A percentile compares a stretch with the other conserved stretches of the same genome.
These are phyloP conservation scores for Nomada ruficornis DNA, from an alignment of 2,888 invertebrate species.

Conservation along the genomic window DNA sequence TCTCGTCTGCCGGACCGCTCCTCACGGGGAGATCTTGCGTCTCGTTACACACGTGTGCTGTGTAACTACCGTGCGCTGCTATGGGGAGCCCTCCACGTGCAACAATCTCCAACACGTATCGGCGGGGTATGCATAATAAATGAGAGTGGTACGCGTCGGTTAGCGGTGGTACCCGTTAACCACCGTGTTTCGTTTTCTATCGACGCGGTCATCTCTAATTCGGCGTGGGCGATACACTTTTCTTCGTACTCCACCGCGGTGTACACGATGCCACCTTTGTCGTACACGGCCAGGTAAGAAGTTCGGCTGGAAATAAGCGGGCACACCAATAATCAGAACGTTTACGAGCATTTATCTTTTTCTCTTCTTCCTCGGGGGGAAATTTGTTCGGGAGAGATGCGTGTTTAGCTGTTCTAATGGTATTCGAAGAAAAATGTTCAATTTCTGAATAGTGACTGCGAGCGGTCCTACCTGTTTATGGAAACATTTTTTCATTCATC, in stretches of 20 bases:
- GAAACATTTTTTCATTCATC: too few relatives aligned
- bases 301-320: slow-evolving; percentile 14
- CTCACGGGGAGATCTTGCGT: slow-evolving; percentile 71
- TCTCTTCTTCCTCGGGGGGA: neutral
- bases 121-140: slow-evolving; percentile 80
- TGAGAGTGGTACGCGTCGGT: slow-evolving; percentile 71
- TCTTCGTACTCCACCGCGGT: slow-evolving; percentile 51
- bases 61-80: slow-evolving; percentile 68
- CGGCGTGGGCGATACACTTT: slow-evolving; percentile 68
- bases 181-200: slow-evolving; percentile 74
- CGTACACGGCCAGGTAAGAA: slow-evolving; percentile 47
- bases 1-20: slow-evolving; percentile 45
- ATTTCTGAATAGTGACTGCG: neutral
- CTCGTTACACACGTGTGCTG: slow-evolving; percentile 78
- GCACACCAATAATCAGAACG: slow-evolving; percentile 27
- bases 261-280: slow-evolving; percentile 56
- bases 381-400: too few relatives aligned
- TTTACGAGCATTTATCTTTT: slow-evolving; percentile 1
- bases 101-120: slow-evolving; percentile 80
- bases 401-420: too few relatives aligned
- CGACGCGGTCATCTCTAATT: slow-evolving; percentile 76
- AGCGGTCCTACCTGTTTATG: too few relatives aligned
- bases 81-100: slow-evolving; percentile 70
- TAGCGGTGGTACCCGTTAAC: slow-evolving; percentile 70
- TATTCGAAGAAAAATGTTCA: neutral